phyloP scores from a whole-genome alignment of 2,888 invertebrate genomes.

The Eristalinus sepulchralis region DNA sequence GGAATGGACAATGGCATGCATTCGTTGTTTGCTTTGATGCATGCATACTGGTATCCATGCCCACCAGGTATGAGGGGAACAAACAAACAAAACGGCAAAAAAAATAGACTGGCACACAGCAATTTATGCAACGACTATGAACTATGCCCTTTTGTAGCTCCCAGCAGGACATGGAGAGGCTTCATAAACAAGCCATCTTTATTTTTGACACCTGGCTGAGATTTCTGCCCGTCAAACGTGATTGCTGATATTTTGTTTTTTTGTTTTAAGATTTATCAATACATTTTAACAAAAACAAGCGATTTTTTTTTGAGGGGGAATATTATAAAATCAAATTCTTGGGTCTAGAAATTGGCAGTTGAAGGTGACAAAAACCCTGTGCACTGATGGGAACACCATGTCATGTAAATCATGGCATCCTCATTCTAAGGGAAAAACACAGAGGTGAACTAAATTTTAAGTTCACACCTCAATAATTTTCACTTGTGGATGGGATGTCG shows the following conservation, averaged over 20 bases:
- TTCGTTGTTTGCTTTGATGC: slow-evolving; percentile 52
- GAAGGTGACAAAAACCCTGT: too few relatives aligned
- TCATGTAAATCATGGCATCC: too few relatives aligned
- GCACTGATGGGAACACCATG: too few relatives aligned
- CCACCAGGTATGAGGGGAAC: neutral
- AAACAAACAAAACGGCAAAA: neutral
- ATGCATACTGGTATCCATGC: neutral
- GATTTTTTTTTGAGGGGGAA: neutral
- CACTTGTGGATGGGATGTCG: too few relatives aligned
- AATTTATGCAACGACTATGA: neutral
- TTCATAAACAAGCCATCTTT: neutral
- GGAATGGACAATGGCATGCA: slow-evolving; percentile 40
- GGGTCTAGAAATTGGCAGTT: neutral
- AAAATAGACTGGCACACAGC: neutral
- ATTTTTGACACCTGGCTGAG: neutral
- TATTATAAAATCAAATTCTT: neutral
- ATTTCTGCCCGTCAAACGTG: neutral
- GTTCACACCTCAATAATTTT: too few relatives aligned
- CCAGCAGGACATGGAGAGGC: neutral
- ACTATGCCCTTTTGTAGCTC: neutral
- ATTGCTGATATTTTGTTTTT: neutral
- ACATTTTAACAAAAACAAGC: neutral
- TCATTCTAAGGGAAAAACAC: too few relatives aligned
- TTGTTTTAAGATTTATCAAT: neutral
- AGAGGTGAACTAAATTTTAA: too few relatives aligned